Conservation (phyloP, 1,140 invertebrate species). For the Hycleus cichorii region DNA sequence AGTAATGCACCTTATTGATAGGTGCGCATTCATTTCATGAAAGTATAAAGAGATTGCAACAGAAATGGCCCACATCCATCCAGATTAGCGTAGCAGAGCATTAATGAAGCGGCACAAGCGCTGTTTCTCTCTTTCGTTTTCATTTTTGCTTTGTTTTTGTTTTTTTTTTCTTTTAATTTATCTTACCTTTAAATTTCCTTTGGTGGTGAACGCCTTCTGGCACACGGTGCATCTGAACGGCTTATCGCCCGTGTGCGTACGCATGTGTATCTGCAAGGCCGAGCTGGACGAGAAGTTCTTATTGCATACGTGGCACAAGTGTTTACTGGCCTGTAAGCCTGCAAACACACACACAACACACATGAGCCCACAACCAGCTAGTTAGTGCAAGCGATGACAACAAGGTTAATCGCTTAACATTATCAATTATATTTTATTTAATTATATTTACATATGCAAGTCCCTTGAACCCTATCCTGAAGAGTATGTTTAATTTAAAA, state of each 20-base stretch:
- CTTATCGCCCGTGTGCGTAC: slow-evolving; percentile 96
- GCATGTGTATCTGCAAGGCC: slow-evolving; percentile 95
- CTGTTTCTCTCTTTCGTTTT: background rate
- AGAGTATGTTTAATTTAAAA: background rate
- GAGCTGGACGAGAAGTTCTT: slow-evolving; percentile 97
- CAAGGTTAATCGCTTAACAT: slow-evolving; percentile 24
- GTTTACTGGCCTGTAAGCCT: slow-evolving; percentile 60
- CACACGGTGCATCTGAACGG: slow-evolving; percentile 94
- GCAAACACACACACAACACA: slow-evolving; percentile 40
- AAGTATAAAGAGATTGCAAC: too few relatives aligned
- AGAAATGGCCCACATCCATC: too few relatives aligned
- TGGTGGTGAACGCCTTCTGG: slow-evolving; percentile 94
- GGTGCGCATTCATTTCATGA: too few relatives aligned
- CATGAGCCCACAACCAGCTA: slow-evolving; percentile 40
- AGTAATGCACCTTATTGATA: too few relatives aligned
- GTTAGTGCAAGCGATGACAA: slow-evolving; percentile 39
- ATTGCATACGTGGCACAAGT: slow-evolving; percentile 93
- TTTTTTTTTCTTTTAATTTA: background rate
- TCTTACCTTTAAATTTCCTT: slow-evolving; percentile 94
- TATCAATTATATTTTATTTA: background rate
- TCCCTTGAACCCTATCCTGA: background rate
- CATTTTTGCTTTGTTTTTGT: too few relatives aligned
- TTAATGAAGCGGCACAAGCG: slow-evolving; percentile 9
- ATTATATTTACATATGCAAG: background rate
- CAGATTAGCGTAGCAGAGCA: slow-evolving; percentile 25